Evolutionary conservation across 2,888 invertebrate species (phyloP).

Genomic region (Lucinisca nassula): DNA sequence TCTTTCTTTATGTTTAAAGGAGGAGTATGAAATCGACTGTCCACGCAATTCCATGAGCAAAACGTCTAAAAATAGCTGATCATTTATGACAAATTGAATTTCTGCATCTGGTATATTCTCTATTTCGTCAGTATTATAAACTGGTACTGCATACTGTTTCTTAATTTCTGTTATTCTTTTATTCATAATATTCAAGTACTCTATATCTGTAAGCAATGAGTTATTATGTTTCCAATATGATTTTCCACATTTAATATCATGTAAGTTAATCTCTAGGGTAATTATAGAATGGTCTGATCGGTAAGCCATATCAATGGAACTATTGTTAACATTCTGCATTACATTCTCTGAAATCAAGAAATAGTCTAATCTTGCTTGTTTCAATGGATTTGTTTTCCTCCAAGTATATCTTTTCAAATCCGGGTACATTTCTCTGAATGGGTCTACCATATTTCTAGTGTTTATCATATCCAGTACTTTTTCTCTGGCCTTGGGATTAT

Average conservation of each 20-base stretch:
- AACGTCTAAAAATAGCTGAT: slow-evolving; percentile 19
- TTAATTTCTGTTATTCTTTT: neutral
- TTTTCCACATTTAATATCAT: too few species aligned
- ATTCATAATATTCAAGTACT: slow-evolving; percentile 12
- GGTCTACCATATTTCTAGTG: neutral
- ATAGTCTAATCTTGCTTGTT: neutral
- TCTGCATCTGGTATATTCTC: neutral
- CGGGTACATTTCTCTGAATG: neutral
- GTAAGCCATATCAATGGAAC: neutral
- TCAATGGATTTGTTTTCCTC: neutral
- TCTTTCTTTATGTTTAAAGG: slow-evolving; percentile 7
- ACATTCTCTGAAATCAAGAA: neutral
- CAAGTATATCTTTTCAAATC: neutral
- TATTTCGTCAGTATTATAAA: slow-evolving; percentile 1
- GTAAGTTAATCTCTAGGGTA: too few species aligned
- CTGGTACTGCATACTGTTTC: slow-evolving; percentile 2
- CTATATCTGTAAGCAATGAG: too few species aligned
- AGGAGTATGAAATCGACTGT: slow-evolving; percentile 20
- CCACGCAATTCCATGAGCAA: slow-evolving; percentile 24
- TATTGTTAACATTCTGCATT: neutral
- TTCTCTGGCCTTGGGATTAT: neutral
- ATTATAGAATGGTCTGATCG: neutral
- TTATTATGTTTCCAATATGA: too few species aligned
- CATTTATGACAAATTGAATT: slow-evolving; percentile 27
- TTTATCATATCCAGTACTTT: neutral